Conservation (phyloP, 2,797 vertebrate genomes). For the Rhadinocentrus ornatus region DNA sequence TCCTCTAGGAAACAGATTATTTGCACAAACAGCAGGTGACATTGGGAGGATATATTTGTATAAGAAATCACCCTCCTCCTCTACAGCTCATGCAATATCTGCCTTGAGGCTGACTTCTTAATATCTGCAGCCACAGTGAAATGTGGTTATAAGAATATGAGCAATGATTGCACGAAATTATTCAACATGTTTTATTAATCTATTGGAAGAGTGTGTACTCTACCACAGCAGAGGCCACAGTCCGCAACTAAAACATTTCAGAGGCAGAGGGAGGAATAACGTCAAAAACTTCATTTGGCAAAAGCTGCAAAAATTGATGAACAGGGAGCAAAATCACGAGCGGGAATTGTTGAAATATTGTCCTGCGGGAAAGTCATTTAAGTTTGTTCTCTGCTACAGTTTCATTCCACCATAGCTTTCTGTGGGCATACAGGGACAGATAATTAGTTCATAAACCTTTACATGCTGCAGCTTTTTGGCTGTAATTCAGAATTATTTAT, state of each 20-base stretch:
- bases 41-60: constrained; percentile 60
- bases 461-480: constrained; percentile 52
- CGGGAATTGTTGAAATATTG: constrained; percentile 51
- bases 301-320: constrained; percentile 32
- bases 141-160: constrained; percentile 61
- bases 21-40: constrained; percentile 66
- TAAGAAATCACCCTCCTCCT: constrained; percentile 22
- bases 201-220: constrained; percentile 20
- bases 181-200: constrained; percentile 63
- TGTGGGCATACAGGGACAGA: constrained; percentile 37
- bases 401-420: constrained; percentile 49
- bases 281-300: constrained; percentile 55
- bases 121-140: constrained; percentile 63
- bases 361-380: constrained; percentile 63
- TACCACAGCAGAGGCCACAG: constrained; percentile 43
- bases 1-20: constrained; percentile 55
- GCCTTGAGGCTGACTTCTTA: constrained; percentile 59
- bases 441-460: constrained; percentile 69
- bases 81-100: constrained; percentile 49
- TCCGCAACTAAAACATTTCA: constrained; percentile 41
- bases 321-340: constrained; percentile 28
- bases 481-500: constrained; percentile 55
- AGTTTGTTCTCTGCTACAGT: constrained; percentile 49
- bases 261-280: constrained; percentile 38
- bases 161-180: constrained; percentile 59